phyloP scores from a whole-genome alignment of 2,113 vertebrate species.

The Sapajus apella region DNA sequence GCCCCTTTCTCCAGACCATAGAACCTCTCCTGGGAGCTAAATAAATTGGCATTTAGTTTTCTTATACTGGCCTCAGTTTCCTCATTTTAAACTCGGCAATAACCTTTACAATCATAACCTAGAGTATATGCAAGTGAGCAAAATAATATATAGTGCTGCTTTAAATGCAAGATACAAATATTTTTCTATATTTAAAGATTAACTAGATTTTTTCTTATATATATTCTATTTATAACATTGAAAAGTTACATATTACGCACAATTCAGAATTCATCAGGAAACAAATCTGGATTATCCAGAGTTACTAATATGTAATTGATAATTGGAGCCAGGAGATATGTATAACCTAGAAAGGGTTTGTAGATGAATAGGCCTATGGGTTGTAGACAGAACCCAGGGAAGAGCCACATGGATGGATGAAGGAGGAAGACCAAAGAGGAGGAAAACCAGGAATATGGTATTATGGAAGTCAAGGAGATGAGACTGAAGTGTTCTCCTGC shows the following conservation, averaged over 20 bases:
- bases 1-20: no score
- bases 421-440: background rate
- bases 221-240: background rate
- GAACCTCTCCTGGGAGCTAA: no score
- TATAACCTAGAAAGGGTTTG: background rate
- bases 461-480: background rate
- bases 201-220: constrained; percentile 10
- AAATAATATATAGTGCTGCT: background rate
- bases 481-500: background rate
- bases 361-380: background rate
- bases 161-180: background rate
- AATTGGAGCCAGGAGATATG: background rate
- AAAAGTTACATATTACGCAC: constrained; percentile 12
- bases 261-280: constrained; percentile 56
- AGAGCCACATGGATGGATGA: background rate
- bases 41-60: no score
- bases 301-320: background rate
- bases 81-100: no score
- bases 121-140: background rate
- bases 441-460: background rate
- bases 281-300: background rate
- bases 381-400: background rate
- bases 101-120: background rate
- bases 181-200: constrained; percentile 33
- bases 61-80: no score